Conservation (phyloP, 2,113 vertebrate genomes). For the Limanda limanda region DNA sequence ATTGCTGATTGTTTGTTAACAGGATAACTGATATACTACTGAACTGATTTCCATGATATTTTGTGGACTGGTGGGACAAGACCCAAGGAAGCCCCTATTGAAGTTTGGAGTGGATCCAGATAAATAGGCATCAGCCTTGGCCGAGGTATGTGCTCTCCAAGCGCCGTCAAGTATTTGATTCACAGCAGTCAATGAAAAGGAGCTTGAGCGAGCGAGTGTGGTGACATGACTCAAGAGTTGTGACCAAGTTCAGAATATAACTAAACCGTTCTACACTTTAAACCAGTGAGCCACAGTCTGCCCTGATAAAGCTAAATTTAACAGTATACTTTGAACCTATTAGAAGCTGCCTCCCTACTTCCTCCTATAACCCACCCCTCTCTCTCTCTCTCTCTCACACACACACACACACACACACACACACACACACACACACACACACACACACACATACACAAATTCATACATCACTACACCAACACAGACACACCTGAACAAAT, state of each 20-base stretch:
- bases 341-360: slow-evolving; percentile 38
- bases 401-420: slow-evolving; percentile 24
- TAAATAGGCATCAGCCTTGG: no score
- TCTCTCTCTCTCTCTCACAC: neutral
- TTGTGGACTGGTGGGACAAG: no score
- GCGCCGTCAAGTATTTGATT: no score
- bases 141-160: no score
- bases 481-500: slow-evolving; percentile 53
- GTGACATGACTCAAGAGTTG: slow-evolving; percentile 25
- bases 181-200: neutral
- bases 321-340: slow-evolving; percentile 62
- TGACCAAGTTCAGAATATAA: slow-evolving; percentile 25
- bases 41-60: no score
- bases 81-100: no score
- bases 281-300: slow-evolving; percentile 30
- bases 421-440: slow-evolving; percentile 29
- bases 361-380: slow-evolving; percentile 22
- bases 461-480: neutral
- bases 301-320: slow-evolving; percentile 66
- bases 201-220: neutral
- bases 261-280: slow-evolving; percentile 34
- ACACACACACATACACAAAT: slow-evolving; percentile 30
- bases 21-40: no score
- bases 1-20: no score
- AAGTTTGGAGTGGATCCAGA: no score